Conservation (phyloP, 2,797 vertebrate genomes). For the Cryptoprocta ferox region DNA sequence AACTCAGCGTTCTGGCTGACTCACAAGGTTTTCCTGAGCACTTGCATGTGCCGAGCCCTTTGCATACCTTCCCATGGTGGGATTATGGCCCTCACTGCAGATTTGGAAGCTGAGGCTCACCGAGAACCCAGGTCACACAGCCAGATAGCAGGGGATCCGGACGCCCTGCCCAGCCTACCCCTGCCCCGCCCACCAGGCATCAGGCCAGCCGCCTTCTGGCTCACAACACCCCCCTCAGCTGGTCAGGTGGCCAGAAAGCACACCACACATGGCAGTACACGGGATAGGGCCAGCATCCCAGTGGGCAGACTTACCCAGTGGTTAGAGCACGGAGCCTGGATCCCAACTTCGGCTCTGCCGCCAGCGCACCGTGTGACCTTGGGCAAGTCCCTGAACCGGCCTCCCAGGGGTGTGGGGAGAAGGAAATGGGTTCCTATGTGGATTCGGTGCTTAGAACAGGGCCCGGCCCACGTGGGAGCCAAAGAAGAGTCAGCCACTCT, state of each 20-base stretch:
- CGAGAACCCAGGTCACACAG: not conserved
- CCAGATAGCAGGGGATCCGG: not conserved
- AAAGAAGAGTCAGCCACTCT: too few relatives aligned
- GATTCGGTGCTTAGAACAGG: not conserved
- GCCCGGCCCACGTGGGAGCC: not conserved
- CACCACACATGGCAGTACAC: accelerated
- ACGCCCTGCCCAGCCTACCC: not conserved
- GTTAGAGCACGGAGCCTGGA: not conserved
- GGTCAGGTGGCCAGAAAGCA: not conserved
- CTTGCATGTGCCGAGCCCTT: accelerated
- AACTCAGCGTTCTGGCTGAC: not conserved
- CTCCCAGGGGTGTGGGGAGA: not conserved
- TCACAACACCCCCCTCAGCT: not conserved
- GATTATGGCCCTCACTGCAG: accelerated
- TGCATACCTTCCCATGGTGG: accelerated
- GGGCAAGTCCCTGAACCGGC: not conserved
- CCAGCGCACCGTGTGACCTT: not conserved
- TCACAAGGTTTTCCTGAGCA: not conserved
- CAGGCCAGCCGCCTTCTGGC: not conserved
- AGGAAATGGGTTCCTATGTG: not conserved
- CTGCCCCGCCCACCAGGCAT: not conserved
- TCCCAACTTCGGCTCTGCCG: not conserved
- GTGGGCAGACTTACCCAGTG: not conserved
- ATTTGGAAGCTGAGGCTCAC: not conserved
- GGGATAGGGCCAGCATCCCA: too few relatives aligned